Percentiles rank a stretch among this genome's conserved stretches.
phyloP scores from a whole-genome alignment of 2,113 vertebrate genomes.

The Tylochromis polylepis region DNA sequence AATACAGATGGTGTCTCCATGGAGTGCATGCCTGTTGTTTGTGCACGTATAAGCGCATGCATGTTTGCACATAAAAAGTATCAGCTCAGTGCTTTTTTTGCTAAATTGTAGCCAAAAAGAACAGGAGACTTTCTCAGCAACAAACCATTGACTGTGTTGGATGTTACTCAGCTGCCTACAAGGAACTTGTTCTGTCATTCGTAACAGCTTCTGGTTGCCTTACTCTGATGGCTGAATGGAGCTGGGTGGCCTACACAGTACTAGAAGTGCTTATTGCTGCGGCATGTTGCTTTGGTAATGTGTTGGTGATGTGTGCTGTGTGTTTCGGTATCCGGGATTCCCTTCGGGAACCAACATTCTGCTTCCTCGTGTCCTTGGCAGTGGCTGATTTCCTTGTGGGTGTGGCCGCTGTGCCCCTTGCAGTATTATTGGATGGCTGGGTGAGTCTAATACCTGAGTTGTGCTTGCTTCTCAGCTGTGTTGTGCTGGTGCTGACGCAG shows the following conservation, averaged over 20 bases:
- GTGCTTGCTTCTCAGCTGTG: slow-evolving; percentile 60
- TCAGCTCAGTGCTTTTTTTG: neutral
- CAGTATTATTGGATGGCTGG: slow-evolving; percentile 52
- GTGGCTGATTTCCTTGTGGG: slow-evolving; percentile 65
- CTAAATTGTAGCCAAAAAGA: neutral
- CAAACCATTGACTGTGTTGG: slow-evolving; percentile 8
- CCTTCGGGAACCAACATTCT: slow-evolving; percentile 63
- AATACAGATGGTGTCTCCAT: slow-evolving; percentile 51
- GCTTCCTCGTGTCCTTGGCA: slow-evolving; percentile 65
- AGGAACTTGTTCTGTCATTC: neutral
- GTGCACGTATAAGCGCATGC: slow-evolving; percentile 11
- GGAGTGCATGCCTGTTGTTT: slow-evolving; percentile 11
- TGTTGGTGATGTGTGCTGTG: slow-evolving; percentile 56
- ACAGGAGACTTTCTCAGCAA: neutral
- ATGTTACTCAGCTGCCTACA: neutral
- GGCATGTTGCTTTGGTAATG: slow-evolving; percentile 60
- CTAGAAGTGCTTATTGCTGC: slow-evolving; percentile 51
- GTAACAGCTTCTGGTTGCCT: neutral
- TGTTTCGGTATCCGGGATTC: slow-evolving; percentile 34
- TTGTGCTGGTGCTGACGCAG: slow-evolving; percentile 61
- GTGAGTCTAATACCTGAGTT: slow-evolving; percentile 30
- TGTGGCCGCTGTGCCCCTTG: slow-evolving; percentile 56
- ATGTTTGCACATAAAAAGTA: slow-evolving; percentile 36
- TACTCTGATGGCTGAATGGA: slow-evolving; percentile 27
- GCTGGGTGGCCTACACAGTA: slow-evolving; percentile 28